phyloP scores from a whole-genome alignment of 2,113 vertebrate genomes.

The Toxotes jaculatrix region DNA sequence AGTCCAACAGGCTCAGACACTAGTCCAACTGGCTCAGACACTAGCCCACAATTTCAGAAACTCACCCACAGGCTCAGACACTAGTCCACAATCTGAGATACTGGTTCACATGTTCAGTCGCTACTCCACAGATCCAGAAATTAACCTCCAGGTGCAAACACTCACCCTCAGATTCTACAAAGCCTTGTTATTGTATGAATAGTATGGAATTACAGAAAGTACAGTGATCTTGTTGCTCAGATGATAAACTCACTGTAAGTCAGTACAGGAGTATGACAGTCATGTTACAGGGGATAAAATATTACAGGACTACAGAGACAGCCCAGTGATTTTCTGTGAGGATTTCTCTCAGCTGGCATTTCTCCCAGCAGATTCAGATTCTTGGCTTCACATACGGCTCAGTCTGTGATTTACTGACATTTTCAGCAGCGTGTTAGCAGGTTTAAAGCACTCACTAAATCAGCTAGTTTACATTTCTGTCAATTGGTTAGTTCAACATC shows the following conservation, averaged over 20 bases:
- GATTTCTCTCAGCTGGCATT: constrained; percentile 45
- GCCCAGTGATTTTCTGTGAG: constrained; percentile 20
- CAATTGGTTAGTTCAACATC: neutral
- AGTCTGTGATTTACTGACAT: constrained; percentile 21
- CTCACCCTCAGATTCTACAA: neutral
- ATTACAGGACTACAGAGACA: neutral
- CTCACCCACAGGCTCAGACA: neutral
- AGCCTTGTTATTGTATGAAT: neutral
- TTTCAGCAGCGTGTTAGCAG: neutral
- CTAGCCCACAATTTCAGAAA: neutral
- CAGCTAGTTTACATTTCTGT: constrained; percentile 1
- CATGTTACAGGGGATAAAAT: neutral
- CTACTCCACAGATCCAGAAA: neutral
- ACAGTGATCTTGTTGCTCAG: neutral
- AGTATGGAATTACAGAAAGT: neutral
- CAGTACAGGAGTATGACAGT: neutral
- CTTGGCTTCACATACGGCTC: constrained; percentile 14
- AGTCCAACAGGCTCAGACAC: neutral
- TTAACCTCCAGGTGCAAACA: neutral
- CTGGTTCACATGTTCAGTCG: neutral
- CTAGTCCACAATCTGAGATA: neutral
- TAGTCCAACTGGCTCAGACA: neutral
- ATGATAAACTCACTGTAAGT: neutral
- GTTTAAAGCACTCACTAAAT: constrained; percentile 10
- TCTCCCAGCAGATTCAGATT: constrained; percentile 34